These are phyloP conservation scores for Furcifer pardalis DNA, from an alignment of 2,797 vertebrate species.

Conservation along the genomic window DNA sequence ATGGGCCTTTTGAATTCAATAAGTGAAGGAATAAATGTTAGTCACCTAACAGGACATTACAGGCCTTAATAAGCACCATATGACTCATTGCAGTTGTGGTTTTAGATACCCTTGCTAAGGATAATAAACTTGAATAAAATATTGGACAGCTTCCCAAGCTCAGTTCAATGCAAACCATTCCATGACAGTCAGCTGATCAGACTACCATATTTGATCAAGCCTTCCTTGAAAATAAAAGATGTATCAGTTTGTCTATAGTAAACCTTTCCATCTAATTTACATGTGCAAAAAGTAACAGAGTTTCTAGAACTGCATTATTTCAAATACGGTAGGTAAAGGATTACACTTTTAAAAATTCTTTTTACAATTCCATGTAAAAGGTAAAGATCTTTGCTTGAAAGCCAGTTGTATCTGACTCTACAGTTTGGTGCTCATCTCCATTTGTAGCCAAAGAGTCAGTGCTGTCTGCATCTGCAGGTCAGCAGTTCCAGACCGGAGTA, in stretches of 20 bases:
- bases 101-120: neutral
- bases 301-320: neutral
- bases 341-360: too few relatives aligned
- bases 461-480: too few relatives aligned
- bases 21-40: neutral
- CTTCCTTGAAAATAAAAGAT: neutral
- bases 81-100: neutral
- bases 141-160: neutral
- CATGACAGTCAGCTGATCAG: neutral
- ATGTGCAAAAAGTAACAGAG: neutral
- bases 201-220: neutral
- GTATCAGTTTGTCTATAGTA: neutral
- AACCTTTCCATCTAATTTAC: neutral
- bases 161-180: neutral
- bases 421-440: too few relatives aligned
- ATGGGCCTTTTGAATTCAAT: neutral
- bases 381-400: too few relatives aligned
- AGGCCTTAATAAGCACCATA: neutral
- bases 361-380: too few relatives aligned
- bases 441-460: too few relatives aligned
- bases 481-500: too few relatives aligned
- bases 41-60: neutral
- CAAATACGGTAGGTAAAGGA: neutral
- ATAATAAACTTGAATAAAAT: neutral
- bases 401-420: too few relatives aligned